A percentile compares a stretch with the other conserved stretches of the same genome.
These are phyloP conservation scores for Thunnus albacares DNA, from an alignment of 2,797 vertebrate genomes.

Conservation along the genomic window DNA sequence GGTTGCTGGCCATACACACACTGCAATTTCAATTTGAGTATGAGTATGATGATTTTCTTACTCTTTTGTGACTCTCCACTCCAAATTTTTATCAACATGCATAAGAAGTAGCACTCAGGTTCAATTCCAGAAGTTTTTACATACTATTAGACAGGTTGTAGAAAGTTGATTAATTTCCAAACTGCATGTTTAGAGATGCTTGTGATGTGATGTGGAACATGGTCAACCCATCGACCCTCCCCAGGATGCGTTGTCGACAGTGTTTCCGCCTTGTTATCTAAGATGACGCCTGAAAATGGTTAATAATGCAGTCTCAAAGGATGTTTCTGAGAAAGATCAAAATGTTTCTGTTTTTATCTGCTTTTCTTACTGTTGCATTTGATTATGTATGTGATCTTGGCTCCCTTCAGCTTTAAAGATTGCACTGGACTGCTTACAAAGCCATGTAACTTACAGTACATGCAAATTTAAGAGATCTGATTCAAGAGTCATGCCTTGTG, in stretches of 20 bases:
- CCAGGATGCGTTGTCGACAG: not conserved
- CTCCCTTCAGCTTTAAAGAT: slow-evolving; percentile 17
- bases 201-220: not conserved
- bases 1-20: no score
- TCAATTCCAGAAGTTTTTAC: not conserved
- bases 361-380: slow-evolving; percentile 12
- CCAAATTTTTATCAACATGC: not conserved
- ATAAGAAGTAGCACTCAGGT: not conserved
- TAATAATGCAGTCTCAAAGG: not conserved
- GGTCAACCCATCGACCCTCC: not conserved
- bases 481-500: not conserved
- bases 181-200: not conserved
- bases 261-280: slow-evolving; percentile 5
- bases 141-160: not conserved
- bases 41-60: not conserved
- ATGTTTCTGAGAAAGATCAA: not conserved
- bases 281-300: slow-evolving; percentile 8
- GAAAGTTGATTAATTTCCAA: slow-evolving; percentile 10
- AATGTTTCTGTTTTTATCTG: slow-evolving; percentile 5
- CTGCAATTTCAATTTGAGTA: no score
- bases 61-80: not conserved
- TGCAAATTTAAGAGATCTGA: slow-evolving; percentile 8
- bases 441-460: slow-evolving; percentile 5
- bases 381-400: not conserved
- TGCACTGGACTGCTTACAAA: slow-evolving; percentile 10